Evolutionary conservation across 2,113 vertebrate species (phyloP).

Genomic region (Halcyon senegalensis): DNA sequence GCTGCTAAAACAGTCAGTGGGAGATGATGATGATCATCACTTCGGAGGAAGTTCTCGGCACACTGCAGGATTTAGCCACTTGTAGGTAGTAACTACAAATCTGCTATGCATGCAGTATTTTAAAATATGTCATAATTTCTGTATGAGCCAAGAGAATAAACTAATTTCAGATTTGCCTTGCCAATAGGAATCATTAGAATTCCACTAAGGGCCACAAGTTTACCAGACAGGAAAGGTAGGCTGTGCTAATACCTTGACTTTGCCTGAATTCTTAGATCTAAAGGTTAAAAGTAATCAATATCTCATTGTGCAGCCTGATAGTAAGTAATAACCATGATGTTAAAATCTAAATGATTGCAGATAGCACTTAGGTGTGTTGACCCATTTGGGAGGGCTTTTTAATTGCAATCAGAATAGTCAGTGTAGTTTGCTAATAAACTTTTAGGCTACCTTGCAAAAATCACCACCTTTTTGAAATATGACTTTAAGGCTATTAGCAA

Average conservation of each 20-base stretch:
- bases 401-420: slow-evolving; percentile 76
- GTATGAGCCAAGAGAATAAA: slow-evolving; percentile 71
- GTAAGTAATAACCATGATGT: slow-evolving; percentile 81
- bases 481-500: slow-evolving; percentile 48
- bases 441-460: slow-evolving; percentile 73
- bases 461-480: slow-evolving; percentile 55
- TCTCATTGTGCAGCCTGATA: slow-evolving; percentile 80
- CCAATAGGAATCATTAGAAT: slow-evolving; percentile 76
- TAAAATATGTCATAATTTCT: slow-evolving; percentile 72
- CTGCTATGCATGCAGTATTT: slow-evolving; percentile 56
- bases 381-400: slow-evolving; percentile 69
- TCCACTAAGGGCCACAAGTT: slow-evolving; percentile 71
- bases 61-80: neutral
- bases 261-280: slow-evolving; percentile 76
- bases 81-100: slow-evolving; percentile 36
- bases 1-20: neutral
- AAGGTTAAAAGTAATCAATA: slow-evolving; percentile 87
- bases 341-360: slow-evolving; percentile 81
- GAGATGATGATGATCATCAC: neutral
- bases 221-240: slow-evolving; percentile 65
- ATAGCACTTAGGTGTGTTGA: slow-evolving; percentile 73
- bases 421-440: slow-evolving; percentile 76
- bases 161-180: slow-evolving; percentile 71
- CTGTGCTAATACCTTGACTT: slow-evolving; percentile 67
- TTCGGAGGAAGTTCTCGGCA: neutral